These are phyloP conservation scores for Zosterops borbonicus DNA, from an alignment of 2,113 vertebrate genomes.

Conservation along the genomic window DNA sequence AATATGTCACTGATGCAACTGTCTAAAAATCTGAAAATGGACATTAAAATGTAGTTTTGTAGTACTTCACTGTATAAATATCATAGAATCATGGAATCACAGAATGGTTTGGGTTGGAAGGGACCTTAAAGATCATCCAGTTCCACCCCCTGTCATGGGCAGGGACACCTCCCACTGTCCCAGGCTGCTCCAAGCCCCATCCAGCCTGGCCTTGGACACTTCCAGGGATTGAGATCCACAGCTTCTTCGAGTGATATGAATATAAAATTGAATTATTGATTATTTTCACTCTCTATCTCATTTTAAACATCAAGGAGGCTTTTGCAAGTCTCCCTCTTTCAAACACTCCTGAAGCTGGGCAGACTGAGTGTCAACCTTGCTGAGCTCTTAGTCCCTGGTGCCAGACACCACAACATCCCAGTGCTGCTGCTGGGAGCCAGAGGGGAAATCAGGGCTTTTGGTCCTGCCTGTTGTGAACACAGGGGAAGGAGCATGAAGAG, in stretches of 20 bases:
- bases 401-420: fast-evolving
- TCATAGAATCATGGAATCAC: background rate
- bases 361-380: background rate
- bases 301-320: background rate
- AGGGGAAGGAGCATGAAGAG: background rate
- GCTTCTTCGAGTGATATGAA: background rate
- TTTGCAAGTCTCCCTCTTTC: background rate
- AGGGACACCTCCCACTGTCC: background rate
- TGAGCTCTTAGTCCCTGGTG: background rate
- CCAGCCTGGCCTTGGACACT: background rate
- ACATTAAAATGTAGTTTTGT: background rate
- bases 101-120: background rate
- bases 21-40: background rate
- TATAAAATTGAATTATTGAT: background rate
- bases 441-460: background rate
- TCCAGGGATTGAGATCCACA: background rate
- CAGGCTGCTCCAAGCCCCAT: background rate
- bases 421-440: background rate
- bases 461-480: background rate
- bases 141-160: background rate
- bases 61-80: background rate
- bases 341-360: background rate
- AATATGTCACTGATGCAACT: background rate
- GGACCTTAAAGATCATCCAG: fast-evolving
- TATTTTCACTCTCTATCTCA: background rate